These are phyloP conservation scores for Halcyon smyrnensis DNA, from an alignment of 2,797 vertebrate genomes.

Conservation along the genomic window DNA sequence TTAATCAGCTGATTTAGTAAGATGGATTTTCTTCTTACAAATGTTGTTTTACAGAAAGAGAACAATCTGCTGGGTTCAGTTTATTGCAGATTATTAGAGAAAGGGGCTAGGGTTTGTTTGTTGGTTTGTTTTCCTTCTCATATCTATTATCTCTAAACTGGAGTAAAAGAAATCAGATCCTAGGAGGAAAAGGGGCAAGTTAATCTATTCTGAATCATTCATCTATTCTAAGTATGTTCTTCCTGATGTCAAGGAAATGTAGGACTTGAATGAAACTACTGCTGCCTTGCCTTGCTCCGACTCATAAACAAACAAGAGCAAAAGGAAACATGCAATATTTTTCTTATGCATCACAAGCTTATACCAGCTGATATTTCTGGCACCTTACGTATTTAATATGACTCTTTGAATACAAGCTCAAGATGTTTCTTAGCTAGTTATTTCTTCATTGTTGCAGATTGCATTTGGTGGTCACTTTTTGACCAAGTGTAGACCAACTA, in stretches of 20 bases:
- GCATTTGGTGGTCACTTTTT: not conserved
- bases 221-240: not conserved
- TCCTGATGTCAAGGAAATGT: not conserved
- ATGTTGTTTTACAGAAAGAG: not conserved
- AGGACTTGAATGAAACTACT: not conserved
- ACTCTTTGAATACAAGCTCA: not conserved
- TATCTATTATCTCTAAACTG: not conserved
- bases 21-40: not conserved
- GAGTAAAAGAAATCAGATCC: rapidly evolving
- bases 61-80: not conserved
- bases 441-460: not conserved
- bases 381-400: not conserved
- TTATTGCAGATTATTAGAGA: not conserved
- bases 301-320: not conserved
- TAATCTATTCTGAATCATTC: not conserved
- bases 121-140: not conserved
- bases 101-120: too few relatives aligned
- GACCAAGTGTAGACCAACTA: not conserved
- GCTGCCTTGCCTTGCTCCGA: not conserved
- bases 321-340: not conserved
- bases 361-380: not conserved
- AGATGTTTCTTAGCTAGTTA: not conserved
- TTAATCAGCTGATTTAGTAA: not conserved
- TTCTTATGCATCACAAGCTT: not conserved
- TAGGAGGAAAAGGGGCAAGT: not conserved